Evolutionary conservation across 2,113 vertebrate genomes (phyloP).

Genomic region (Platichthys flesus): DNA sequence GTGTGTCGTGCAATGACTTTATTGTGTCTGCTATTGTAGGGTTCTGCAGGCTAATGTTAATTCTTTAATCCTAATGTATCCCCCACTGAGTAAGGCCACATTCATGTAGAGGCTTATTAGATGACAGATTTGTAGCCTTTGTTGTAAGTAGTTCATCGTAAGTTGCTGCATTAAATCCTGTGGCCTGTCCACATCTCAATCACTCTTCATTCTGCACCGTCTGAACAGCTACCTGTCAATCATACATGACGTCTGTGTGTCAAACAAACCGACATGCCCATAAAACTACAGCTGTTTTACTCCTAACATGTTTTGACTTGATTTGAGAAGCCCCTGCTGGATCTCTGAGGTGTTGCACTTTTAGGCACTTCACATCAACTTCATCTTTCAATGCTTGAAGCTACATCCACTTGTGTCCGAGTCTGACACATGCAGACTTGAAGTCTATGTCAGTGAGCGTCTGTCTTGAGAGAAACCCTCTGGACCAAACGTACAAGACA

Average conservation of each 20-base stretch:
- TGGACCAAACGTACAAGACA: neutral
- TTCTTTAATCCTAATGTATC: conserved; percentile 10
- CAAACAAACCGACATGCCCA: too few species aligned
- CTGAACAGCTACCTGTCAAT: too few species aligned
- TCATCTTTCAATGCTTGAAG: too few species aligned
- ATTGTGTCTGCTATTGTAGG: conserved; percentile 12
- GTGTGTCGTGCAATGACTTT: neutral
- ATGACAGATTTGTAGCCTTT: neutral
- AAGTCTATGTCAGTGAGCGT: conserved; percentile 4
- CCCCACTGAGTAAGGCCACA: conserved; percentile 6
- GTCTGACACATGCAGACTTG: neutral
- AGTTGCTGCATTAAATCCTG: neutral
- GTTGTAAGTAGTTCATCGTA: neutral
- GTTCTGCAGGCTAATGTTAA: conserved; percentile 15
- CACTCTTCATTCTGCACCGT: too few species aligned
- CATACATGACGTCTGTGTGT: too few species aligned
- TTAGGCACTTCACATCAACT: too few species aligned
- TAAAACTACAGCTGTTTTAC: too few species aligned
- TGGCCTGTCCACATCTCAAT: neutral
- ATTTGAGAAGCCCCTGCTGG: too few species aligned
- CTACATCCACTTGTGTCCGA: neutral
- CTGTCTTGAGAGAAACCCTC: conserved; percentile 1
- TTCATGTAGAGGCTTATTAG: conserved; percentile 11
- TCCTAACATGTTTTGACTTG: too few species aligned
- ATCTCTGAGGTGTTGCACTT: too few species aligned